A percentile compares a stretch with the other conserved stretches of the same genome.
phyloP scores from a whole-genome alignment of 2,797 vertebrate species.

The Lepilemur septentrionalis region DNA sequence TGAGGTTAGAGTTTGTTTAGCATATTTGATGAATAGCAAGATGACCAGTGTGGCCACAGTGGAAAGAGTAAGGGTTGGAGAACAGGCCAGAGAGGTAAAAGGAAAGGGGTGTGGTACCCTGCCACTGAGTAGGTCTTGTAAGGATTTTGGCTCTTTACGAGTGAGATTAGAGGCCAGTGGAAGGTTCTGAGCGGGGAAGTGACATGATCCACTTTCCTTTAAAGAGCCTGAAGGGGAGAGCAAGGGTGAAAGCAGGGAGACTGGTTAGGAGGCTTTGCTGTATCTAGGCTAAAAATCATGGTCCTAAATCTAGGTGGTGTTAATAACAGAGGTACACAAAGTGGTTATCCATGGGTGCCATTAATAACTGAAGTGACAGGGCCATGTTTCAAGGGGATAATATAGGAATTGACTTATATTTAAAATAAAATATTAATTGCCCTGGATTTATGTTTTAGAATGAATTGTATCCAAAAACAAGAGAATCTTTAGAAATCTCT shows the following conservation, averaged over 20 bases:
- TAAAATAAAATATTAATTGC: constrained; percentile 22
- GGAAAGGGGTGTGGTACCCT: not conserved
- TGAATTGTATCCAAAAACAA: not conserved
- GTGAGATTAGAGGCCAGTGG: not conserved
- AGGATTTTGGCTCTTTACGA: not conserved
- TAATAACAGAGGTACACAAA: not conserved
- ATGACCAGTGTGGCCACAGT: not conserved
- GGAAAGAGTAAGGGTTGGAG: not conserved
- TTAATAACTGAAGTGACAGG: not conserved
- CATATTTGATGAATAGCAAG: not conserved
- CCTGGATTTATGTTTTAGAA: not conserved
- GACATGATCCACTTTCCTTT: not conserved
- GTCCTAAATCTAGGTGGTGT: not conserved
- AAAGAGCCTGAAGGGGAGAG: not conserved
- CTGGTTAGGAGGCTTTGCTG: not conserved
- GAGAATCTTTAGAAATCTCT: not conserved
- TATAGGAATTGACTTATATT: not conserved
- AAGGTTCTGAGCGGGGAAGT: not conserved
- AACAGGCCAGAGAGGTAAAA: not conserved
- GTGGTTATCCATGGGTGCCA: not conserved
- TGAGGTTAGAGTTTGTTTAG: not conserved
- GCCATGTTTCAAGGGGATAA: not conserved
- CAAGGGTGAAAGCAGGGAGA: not conserved
- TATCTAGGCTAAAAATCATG: not conserved
- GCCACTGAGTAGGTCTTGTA: not conserved